Base-by-base conservation (phyloP, 2,113 vertebrate species). In the Ctenodactylus gundi region DNA sequence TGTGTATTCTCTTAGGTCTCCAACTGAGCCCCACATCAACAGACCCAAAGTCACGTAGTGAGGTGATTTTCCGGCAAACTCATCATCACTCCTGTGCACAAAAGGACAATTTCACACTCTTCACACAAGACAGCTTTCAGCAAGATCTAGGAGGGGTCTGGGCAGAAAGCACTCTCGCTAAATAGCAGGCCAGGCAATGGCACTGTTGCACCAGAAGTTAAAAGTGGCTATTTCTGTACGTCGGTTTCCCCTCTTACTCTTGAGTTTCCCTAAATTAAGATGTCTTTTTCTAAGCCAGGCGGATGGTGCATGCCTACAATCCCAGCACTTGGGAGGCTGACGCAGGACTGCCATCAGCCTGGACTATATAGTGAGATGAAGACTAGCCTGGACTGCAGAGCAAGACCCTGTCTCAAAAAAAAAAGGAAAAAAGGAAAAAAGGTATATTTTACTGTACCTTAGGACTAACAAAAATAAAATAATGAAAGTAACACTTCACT, bases 161-260 rank as follows among this genome's bases (percentile, higher is more conserved):
- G 7, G 34, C 1, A 31, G 3, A 60, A 75, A 64, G 18, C 64
- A 23, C 55, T 29, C 49, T 29, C 31, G 41, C 14, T 0, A 46
- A 60, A 46, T 29, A 7, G 27, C 34, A 25, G n/a, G 36, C 46
- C 14, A 36, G 14, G 13, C 21, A 55, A 29, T 34, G 49, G 25
- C 46, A 14, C 51, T 6, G 0, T 1, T 46, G 46, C n/a, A 34
- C 20, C 7, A 7, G 23, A 2, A 0, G 23, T 27, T 25, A 25
- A 6, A 1, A 9, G 25, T 1, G 18, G 8, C 13, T 46, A 8
- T 36, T 64, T 60, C 67, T 81, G 0, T 39, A 64, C 10, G 1
- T 39, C 20, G 0, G 2, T 5, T 65, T 46, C 53, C 49, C 34
- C 20, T 49, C 36, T 25, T 12, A 31, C 2, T n/a, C n/a, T 4